Conservation (phyloP, 2,797 vertebrate species). For the Bradypodion ventrale region DNA sequence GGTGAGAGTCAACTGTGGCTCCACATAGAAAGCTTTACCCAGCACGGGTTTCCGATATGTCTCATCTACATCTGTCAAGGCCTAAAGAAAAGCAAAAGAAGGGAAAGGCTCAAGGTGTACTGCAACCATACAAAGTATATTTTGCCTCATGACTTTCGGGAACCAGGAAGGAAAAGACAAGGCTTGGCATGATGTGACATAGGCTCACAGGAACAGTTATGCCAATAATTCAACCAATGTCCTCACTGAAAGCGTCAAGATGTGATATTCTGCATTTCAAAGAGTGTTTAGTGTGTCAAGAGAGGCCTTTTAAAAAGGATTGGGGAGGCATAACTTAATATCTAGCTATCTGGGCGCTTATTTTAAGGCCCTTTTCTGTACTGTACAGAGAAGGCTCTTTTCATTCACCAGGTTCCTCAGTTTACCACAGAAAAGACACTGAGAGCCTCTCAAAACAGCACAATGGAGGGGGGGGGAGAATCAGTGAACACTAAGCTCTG, state of each 20-base stretch:
- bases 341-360: background rate
- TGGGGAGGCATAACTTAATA: background rate
- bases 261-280: no score
- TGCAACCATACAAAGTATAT: slow-evolving; percentile 25
- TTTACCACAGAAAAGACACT: background rate
- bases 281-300: no score
- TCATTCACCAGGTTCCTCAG: background rate
- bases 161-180: background rate
- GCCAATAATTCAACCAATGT: background rate
- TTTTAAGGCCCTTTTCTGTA: background rate
- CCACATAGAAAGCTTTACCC: slow-evolving; percentile 90
- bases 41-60: slow-evolving; percentile 92
- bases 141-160: slow-evolving; percentile 13
- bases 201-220: background rate
- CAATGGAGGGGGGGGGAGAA: no score
- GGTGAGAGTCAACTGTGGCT: slow-evolving; percentile 89
- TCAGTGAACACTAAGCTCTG: background rate
- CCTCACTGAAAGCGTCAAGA: background rate
- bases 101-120: background rate
- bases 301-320: background rate
- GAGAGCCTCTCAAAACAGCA: background rate
- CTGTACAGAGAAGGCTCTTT: no score
- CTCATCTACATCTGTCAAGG: slow-evolving; percentile 97
- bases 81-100: slow-evolving; percentile 75
- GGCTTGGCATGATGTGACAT: background rate